Evolutionary conservation across 2,888 invertebrate species (phyloP).

Genomic region (Parthenolecanium corni): DNA sequence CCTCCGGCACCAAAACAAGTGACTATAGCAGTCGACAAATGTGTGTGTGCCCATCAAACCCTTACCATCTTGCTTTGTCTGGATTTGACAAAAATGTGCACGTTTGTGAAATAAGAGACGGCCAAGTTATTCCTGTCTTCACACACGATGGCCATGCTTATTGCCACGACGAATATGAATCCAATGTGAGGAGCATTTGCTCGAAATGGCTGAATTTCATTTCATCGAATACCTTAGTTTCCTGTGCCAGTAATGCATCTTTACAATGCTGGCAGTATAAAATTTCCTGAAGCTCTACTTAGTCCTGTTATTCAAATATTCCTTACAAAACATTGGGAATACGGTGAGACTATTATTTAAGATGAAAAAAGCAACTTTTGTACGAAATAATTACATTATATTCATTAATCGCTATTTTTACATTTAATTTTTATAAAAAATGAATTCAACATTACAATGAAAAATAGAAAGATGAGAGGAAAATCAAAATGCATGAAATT

Average conservation of each 20-base stretch:
- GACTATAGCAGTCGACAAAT: background rate
- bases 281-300: background rate
- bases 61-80: slow-evolving; percentile 13
- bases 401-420: too few relatives aligned
- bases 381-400: too few relatives aligned
- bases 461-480: too few relatives aligned
- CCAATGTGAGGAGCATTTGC: slow-evolving; percentile 15
- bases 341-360: too few relatives aligned
- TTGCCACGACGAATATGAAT: slow-evolving; percentile 18
- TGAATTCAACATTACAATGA: too few relatives aligned
- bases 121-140: slow-evolving; percentile 10
- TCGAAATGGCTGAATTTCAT: slow-evolving; percentile 30
- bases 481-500: too few relatives aligned
- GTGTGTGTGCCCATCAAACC: slow-evolving; percentile 21
- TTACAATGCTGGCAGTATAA: slow-evolving; percentile 31
- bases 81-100: slow-evolving; percentile 31
- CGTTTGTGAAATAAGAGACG: slow-evolving; percentile 19
- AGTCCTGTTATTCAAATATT: too few relatives aligned
- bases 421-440: too few relatives aligned
- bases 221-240: slow-evolving; percentile 28
- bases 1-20: background rate
- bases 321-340: too few relatives aligned
- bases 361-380: too few relatives aligned
- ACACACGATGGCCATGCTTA: slow-evolving; percentile 31
- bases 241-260: slow-evolving; percentile 29